Evolutionary conservation across 2,797 vertebrate genomes (phyloP).

Genomic region (Notolepis coatsorum): DNA sequence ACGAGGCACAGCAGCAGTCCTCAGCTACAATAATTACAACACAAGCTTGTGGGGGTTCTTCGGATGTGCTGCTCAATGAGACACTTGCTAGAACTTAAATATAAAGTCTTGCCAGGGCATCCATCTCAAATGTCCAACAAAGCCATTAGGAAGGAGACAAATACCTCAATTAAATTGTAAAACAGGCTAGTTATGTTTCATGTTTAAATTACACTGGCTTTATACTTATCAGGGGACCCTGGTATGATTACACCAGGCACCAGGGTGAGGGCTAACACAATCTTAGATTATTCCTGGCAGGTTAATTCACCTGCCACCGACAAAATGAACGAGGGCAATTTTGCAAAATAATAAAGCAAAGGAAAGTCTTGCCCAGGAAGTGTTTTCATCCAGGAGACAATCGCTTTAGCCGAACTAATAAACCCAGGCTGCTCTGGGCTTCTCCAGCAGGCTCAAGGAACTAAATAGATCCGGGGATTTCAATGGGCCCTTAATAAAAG

Average conservation of each 20-base stretch:
- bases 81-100: slow-evolving; percentile 85
- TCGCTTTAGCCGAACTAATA: slow-evolving; percentile 81
- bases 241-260: slow-evolving; percentile 81
- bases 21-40: slow-evolving; percentile 55
- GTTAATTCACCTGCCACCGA: slow-evolving; percentile 91
- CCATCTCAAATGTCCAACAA: slow-evolving; percentile 87
- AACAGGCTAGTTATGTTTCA: slow-evolving; percentile 85
- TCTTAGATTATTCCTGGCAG: slow-evolving; percentile 88
- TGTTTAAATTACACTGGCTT: slow-evolving; percentile 88
- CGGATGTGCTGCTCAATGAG: slow-evolving; percentile 77
- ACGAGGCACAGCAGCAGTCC: slow-evolving; percentile 42
- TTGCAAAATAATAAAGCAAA: slow-evolving; percentile 91
- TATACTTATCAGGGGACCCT: slow-evolving; percentile 82
- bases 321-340: slow-evolving; percentile 95
- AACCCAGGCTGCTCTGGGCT: slow-evolving; percentile 71
- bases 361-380: slow-evolving; percentile 74
- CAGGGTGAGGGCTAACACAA: slow-evolving; percentile 77
- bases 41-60: slow-evolving; percentile 51
- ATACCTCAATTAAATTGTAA: slow-evolving; percentile 94
- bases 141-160: slow-evolving; percentile 89
- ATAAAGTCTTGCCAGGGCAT: slow-evolving; percentile 82
- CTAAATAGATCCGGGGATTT: slow-evolving; percentile 79
- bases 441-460: slow-evolving; percentile 65
- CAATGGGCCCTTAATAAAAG: slow-evolving; percentile 81
- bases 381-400: slow-evolving; percentile 80